phyloP scores from a whole-genome alignment of 2,888 invertebrate genomes.

The Lasius platythorax region DNA sequence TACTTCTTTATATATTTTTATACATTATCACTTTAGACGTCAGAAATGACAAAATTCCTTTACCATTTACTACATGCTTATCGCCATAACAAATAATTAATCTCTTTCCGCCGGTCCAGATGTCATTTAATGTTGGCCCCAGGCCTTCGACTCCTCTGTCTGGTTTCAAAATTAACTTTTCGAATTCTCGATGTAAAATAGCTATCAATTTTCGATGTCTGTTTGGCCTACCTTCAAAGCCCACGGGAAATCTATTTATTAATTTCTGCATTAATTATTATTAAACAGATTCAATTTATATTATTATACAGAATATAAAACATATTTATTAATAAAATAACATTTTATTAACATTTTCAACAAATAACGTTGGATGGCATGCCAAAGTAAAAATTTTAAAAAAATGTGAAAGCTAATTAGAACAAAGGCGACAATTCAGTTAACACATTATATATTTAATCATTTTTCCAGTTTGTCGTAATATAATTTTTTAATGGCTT shows the following conservation, averaged over 20 bases:
- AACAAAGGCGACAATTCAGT: background rate
- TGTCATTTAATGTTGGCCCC: constrained; percentile 88
- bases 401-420: background rate
- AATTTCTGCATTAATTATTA: constrained; percentile 42
- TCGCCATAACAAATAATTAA: constrained; percentile 89
- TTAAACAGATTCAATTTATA: background rate
- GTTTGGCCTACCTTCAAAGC: constrained; percentile 87
- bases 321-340: constrained; percentile 17
- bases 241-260: constrained; percentile 89
- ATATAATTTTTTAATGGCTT: background rate
- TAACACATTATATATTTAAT: background rate
- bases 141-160: constrained; percentile 84
- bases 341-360: background rate
- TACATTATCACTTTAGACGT: background rate
- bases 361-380: background rate
- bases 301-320: background rate
- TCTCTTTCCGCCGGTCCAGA: constrained; percentile 87
- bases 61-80: constrained; percentile 86
- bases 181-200: constrained; percentile 87
- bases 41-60: constrained; percentile 44
- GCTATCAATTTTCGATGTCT: constrained; percentile 88
- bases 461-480: background rate
- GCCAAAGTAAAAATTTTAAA: background rate
- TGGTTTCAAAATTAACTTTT: constrained; percentile 87
- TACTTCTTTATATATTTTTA: background rate